phyloP scores from a whole-genome alignment of 2,113 vertebrate species.

The Hyaena hyaena region DNA sequence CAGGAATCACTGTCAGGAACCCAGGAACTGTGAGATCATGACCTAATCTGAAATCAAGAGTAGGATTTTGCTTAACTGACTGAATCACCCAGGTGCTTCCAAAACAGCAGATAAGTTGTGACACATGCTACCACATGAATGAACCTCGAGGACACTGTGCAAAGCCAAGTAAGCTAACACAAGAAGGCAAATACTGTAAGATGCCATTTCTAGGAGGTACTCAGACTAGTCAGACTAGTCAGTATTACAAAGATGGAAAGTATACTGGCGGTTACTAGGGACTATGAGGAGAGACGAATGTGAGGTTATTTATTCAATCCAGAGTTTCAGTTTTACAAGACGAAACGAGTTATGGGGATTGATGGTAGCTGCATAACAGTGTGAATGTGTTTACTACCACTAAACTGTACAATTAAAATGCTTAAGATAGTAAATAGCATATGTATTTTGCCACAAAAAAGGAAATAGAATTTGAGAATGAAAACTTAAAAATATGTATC shows the following conservation, averaged over 20 bases:
- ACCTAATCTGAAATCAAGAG: no score
- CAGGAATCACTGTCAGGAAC: no score
- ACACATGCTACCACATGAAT: neutral
- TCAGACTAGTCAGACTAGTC: neutral
- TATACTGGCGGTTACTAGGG: neutral
- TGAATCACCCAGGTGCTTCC: no score
- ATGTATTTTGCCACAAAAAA: neutral
- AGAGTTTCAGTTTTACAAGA: constrained; percentile 6
- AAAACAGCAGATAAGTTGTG: neutral
- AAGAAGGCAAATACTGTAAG: neutral
- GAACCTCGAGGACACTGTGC: neutral
- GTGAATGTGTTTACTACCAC: neutral
- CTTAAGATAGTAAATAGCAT: neutral
- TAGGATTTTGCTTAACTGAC: no score
- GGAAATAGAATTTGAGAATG: neutral
- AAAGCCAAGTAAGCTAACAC: neutral
- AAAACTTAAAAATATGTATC: neutral
- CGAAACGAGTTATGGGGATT: neutral
- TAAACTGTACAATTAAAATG: neutral
- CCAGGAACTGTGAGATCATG: no score
- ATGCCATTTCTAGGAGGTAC: neutral
- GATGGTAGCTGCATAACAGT: neutral
- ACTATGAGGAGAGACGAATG: neutral
- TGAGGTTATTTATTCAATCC: neutral
- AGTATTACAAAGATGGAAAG: neutral